Evolutionary conservation across 2,888 invertebrate species (phyloP).

Genomic region (Ethmia dodecea): DNA sequence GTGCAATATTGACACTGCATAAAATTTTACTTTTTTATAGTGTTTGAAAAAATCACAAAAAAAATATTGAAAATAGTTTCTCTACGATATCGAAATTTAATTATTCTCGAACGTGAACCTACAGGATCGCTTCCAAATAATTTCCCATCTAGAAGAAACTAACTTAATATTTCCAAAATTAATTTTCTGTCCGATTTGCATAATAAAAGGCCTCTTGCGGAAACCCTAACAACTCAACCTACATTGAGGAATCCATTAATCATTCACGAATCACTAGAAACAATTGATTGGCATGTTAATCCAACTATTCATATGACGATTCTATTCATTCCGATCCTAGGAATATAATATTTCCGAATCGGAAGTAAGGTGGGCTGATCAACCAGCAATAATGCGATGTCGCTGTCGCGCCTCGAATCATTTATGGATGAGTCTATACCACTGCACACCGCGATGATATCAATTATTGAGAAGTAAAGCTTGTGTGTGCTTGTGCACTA

Average conservation of each 20-base stretch:
- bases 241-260: conserved; percentile 47
- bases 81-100: too few species aligned
- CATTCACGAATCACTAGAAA: conserved; percentile 49
- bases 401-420: conserved; percentile 68
- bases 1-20: background rate
- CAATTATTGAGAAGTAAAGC: too few species aligned
- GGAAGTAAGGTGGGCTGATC: conserved; percentile 72
- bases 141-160: too few species aligned
- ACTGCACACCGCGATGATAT: conserved; percentile 12
- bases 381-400: conserved; percentile 71
- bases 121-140: too few species aligned
- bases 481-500: conserved; percentile 53
- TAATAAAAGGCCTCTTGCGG: background rate
- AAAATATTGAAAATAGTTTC: too few species aligned
- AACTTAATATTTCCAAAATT: too few species aligned
- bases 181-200: too few species aligned
- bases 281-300: conserved; percentile 53
- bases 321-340: conserved; percentile 55
- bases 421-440: conserved; percentile 57
- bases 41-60: too few species aligned
- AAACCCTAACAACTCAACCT: conserved; percentile 36
- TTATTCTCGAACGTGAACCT: too few species aligned
- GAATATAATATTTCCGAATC: conserved; percentile 76
- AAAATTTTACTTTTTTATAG: background rate
- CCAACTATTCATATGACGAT: conserved; percentile 38